Evolutionary conservation across 2,113 vertebrate genomes (phyloP).

Genomic region (Chroicocephalus ridibundus): DNA sequence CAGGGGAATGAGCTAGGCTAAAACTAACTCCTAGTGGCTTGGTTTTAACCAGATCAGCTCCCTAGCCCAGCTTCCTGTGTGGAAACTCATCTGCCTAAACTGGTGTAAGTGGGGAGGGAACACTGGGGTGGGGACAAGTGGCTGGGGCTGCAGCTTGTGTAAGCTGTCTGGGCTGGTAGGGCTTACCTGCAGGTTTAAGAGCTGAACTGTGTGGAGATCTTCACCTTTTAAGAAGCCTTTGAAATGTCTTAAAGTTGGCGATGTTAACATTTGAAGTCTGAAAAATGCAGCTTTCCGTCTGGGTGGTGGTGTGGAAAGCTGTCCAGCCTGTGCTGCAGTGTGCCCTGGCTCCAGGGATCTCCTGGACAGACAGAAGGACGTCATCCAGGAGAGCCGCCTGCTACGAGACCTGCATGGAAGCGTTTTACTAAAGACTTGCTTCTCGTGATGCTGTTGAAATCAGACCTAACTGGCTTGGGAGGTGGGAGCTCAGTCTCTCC

Average conservation of each 20-base stretch:
- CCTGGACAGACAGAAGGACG: neutral
- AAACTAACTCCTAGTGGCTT: neutral
- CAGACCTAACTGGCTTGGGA: neutral
- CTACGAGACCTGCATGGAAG: neutral
- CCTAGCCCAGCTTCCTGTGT: neutral
- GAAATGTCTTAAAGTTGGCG: neutral
- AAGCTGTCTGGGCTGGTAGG: neutral
- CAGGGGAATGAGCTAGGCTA: neutral
- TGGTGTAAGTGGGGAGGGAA: neutral
- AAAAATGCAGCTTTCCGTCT: neutral
- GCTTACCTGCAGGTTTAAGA: neutral
- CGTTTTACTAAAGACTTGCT: neutral
- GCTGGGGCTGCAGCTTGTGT: neutral
- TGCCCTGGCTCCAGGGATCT: neutral
- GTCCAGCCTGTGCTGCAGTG: fast-evolving
- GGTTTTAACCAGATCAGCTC: neutral
- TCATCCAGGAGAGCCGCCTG: neutral
- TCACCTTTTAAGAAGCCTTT: neutral
- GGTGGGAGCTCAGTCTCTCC: neutral
- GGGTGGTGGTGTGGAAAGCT: neutral
- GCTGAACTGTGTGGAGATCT: neutral
- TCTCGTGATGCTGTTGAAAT: neutral
- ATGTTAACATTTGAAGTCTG: neutral
- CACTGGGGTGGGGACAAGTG: neutral
- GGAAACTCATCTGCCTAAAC: neutral